Base-by-base conservation (phyloP, 1,140 invertebrate species). In the Oscheius sp. region DNA sequence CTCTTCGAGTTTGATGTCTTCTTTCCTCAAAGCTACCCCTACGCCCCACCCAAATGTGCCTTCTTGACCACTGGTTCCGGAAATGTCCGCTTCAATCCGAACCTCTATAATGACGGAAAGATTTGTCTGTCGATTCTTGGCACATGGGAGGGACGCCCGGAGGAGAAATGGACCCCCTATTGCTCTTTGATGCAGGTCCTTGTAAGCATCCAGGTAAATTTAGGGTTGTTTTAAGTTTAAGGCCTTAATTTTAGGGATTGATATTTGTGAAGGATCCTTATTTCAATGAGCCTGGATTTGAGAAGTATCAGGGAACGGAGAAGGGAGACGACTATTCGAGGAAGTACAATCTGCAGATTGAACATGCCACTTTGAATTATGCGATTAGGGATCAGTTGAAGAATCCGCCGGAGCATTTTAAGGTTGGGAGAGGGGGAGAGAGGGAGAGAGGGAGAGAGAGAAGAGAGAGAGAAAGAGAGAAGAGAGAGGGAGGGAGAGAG, bases 81-180 rank as follows among this genome's bases (percentile, higher is more conserved):
- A 34, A 86, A 82, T 63, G 89, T 90, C 36, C 83, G 89, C 29
- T 90, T 90, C 78, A 90, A 89, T 81, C 88, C 88, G 52, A 90
- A 90, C 80, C 77, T 90, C 0, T 90, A 89, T 79, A 87, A 32
- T 77, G 88, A 87, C 81, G 89, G 89, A 18, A 90, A 90, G 86
- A 88, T 90, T 34, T 90, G 89, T 79, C 84, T 90, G 10, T 89
- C 88, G 73, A 89, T 90, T 77, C 78, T 90, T 45, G 89, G 89
- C 85, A 97, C 95, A 0, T 97, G 95, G 95, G 94, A 97, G 86
- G 95, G 94, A 3, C 88, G 94, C 70, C 94, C 94, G n/a, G 95
- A 97, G 86, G 95, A 97, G 85, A 95, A 96, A 87, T 97, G 95
- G 95, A 97, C 95, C 86, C 91, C 94, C 0, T 96, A 93, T 55